A percentile compares a stretch with the other conserved stretches of the same genome.
phyloP scores from a whole-genome alignment of 92 coral and sea anemone species.

The Epizoanthus scotinus region DNA sequence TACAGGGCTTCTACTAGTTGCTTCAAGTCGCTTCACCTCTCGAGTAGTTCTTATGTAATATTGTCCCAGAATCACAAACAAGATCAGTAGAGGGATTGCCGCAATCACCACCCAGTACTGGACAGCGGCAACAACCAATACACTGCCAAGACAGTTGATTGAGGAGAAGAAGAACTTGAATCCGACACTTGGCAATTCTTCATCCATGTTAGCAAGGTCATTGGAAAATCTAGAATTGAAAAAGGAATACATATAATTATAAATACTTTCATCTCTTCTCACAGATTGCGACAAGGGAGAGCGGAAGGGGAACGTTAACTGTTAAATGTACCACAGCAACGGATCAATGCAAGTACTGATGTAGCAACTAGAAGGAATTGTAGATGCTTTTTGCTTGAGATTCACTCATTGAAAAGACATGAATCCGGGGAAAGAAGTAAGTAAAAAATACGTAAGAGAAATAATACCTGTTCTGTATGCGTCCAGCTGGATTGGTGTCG shows the following conservation, averaged over 20 bases:
- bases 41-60: constrained; percentile 35
- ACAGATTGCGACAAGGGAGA: too few species aligned
- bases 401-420: too few species aligned
- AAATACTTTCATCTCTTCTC: too few species aligned
- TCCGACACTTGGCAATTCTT: constrained; percentile 30
- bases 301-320: too few species aligned
- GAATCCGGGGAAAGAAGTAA: too few species aligned
- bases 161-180: constrained; percentile 31
- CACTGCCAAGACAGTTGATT: constrained; percentile 31
- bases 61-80: constrained; percentile 33
- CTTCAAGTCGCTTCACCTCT: constrained; percentile 37
- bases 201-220: constrained; percentile 32
- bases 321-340: too few species aligned
- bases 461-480: constrained; percentile 41
- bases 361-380: too few species aligned
- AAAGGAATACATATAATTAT: neutral
- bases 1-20: constrained; percentile 46
- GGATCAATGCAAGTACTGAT: too few species aligned
- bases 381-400: neutral
- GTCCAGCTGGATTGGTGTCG: constrained; percentile 36
- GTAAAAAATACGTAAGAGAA: too few species aligned
- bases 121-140: constrained; percentile 32
- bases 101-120: constrained; percentile 27
- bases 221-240: constrained; percentile 16
- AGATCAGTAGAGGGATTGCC: constrained; percentile 22